Percentiles rank a stretch among this genome's conserved stretches.
Evolutionary conservation across 2,888 invertebrate species (phyloP).

Genomic region (Diarsia dahlii): DNA sequence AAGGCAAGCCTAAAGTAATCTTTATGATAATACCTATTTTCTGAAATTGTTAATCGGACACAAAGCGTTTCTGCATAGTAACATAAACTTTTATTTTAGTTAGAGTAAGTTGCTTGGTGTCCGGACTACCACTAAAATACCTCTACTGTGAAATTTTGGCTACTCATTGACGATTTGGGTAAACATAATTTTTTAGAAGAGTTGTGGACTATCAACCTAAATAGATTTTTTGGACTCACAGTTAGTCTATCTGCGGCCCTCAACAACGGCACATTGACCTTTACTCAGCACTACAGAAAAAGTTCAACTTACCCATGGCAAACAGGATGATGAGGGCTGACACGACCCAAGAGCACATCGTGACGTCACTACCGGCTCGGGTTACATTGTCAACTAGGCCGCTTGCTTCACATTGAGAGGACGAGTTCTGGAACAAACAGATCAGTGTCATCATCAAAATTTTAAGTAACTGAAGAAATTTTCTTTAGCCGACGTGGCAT

Average conservation of each 20-base stretch:
- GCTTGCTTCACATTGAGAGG: slow-evolving; percentile 48
- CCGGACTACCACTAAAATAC: background rate
- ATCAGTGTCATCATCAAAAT: background rate
- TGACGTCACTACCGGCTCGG: slow-evolving; percentile 70
- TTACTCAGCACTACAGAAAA: background rate
- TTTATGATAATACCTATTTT: too few species aligned
- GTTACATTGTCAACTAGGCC: slow-evolving; percentile 73
- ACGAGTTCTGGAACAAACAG: slow-evolving; percentile 69
- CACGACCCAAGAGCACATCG: slow-evolving; percentile 86
- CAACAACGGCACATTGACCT: background rate
- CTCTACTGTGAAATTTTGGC: background rate
- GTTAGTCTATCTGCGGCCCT: too few species aligned
- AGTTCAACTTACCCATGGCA: slow-evolving; percentile 82
- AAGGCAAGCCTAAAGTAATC: too few species aligned
- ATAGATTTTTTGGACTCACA: background rate
- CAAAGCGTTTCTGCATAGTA: background rate
- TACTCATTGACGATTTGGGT: background rate
- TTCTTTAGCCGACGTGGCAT: background rate
- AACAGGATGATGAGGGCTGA: slow-evolving; percentile 84
- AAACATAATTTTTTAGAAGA: background rate
- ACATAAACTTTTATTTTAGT: background rate
- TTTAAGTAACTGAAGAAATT: background rate
- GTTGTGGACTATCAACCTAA: background rate
- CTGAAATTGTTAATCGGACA: background rate
- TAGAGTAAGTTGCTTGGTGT: background rate